A percentile compares a stretch with the other conserved stretches of the same genome.
These are phyloP conservation scores for Cantharis rustica DNA, from an alignment of 2,888 invertebrate genomes.

Conservation along the genomic window DNA sequence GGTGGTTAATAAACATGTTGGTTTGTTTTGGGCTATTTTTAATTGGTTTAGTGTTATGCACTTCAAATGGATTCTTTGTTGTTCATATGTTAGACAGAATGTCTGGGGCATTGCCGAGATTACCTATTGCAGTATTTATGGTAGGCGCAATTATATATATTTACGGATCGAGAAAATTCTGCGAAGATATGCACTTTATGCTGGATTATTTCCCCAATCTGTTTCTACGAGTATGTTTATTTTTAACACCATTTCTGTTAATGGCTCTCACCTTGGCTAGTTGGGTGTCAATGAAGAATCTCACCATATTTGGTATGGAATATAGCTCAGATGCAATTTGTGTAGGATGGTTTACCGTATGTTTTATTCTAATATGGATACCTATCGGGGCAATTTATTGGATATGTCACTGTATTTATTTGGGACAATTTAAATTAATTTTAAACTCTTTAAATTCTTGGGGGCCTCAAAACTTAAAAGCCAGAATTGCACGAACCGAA, in stretches of 20 bases:
- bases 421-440: not conserved
- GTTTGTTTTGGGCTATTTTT: constrained; percentile 11
- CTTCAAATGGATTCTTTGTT: constrained; percentile 14
- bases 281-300: not conserved
- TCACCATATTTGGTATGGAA: not conserved
- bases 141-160: constrained; percentile 11
- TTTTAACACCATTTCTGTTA: not conserved
- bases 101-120: not conserved
- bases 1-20: constrained; percentile 17
- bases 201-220: constrained; percentile 6
- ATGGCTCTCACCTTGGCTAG: not conserved
- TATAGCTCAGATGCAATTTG: not conserved
- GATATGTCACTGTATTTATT: not conserved
- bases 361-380: constrained; percentile 6
- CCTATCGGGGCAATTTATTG: constrained; percentile 3
- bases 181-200: constrained; percentile 16
- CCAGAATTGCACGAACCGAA: constrained; percentile 7
- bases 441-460: not conserved
- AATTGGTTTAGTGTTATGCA: constrained; percentile 19
- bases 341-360: constrained; percentile 1
- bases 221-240: not conserved
- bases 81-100: constrained; percentile 8
- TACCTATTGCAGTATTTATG: constrained; percentile 15
- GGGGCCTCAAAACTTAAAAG: not conserved
- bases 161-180: constrained; percentile 16